Evolutionary conservation across 1,140 invertebrate species (phyloP), one percentile per base, ranked within the genome.

Genomic region (Trachelipus rathkii): DNA sequence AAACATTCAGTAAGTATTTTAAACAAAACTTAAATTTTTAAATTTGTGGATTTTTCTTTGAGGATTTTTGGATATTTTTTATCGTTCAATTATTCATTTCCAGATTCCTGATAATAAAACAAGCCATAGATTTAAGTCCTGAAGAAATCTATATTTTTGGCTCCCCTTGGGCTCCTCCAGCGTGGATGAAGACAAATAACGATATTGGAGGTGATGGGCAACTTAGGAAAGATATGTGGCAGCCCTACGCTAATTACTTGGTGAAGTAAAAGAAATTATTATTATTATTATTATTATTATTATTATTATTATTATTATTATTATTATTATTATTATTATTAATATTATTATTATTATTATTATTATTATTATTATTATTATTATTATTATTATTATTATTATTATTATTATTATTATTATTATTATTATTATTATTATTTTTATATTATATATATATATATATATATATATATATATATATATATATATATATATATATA

Each of bases 101-200:
- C 81, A 92, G 90, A 90, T 93, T 79, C 91, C 92, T 0, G n/a
- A 85, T 88, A 68, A 89, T 93, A 43, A 84, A 88, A 76, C 77
- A 84, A 78, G 90, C 90, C 13, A 81, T 83, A 60, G 74, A 82
- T 19, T 67, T 89, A 33, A 85, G 83, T 69, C 77, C 82, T 7
- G 81, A 85, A 69, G 80, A 84, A 71, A 79, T 90, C 82, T 82
- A 87, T 75, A 84, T 95, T 0, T 85, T 95, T 76, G 89, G 88
- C 0, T 88, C 90, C 10, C 88, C 92, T 0, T 97, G 95, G 95
- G 91, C 90, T 74, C 88, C 95, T 0, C 96, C 96, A 0, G 84
- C 86, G 7, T 98, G 95, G 95, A 97, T 98, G 95, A 98, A 98
- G 85, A 91, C 90, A 0, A 94, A 92, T 82, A 86, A 91, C 24